Base-by-base conservation (phyloP, 1,140 invertebrate species). In the Schmidtea mediterranea region DNA sequence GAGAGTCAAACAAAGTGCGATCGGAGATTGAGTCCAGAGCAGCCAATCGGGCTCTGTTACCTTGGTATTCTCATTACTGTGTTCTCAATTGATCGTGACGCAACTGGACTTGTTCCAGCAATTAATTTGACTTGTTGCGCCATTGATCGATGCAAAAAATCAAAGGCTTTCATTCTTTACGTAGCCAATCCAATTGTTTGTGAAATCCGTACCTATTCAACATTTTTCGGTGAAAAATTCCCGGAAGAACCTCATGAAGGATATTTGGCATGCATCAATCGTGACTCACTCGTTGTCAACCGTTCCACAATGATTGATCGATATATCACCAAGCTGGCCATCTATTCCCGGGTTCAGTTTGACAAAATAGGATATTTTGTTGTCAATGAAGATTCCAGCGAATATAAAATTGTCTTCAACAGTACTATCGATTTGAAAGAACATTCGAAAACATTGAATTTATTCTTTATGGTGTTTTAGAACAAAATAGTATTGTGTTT, bases 81-180 rank as follows among this genome's bases (percentile, higher is more conserved):
- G 1, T 66, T 68, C 1, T 70, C 77, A 55, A 68, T 77, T 19
- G 63, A 76, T 2, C 76, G 76, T 59, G 66, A 46, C 41, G 36
- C 43, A 19, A 12, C 38, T 55, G 52, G 45, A 48, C 32, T 19
- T 13, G 13, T 52, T 8, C 18, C n/a, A 10, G 10, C 53, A 1
- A 49, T 62, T 2, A 51, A 24, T 10, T 55, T 46, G n/a, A 49
- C 15, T 16, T 36, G 50, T 15, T 52, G 38, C 52, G 51, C 18
- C n/a, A 15, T 19, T 6, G 46, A 23, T 5, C 2, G 36, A 32
- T 15, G 10, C 49, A 53, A 72, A 43, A 97, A 95, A 68, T 89
- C 89, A 0, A 95, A 94, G 69, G 86, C 84, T 1, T 97, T 94
- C 64, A 83, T 98, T 57, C 90, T 97, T 63, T 98, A 90, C 90